Percentiles rank a stretch among this genome's conserved stretches.
Conservation (phyloP, 2,797 vertebrate species). For the Lepilemur ruficaudatus region DNA sequence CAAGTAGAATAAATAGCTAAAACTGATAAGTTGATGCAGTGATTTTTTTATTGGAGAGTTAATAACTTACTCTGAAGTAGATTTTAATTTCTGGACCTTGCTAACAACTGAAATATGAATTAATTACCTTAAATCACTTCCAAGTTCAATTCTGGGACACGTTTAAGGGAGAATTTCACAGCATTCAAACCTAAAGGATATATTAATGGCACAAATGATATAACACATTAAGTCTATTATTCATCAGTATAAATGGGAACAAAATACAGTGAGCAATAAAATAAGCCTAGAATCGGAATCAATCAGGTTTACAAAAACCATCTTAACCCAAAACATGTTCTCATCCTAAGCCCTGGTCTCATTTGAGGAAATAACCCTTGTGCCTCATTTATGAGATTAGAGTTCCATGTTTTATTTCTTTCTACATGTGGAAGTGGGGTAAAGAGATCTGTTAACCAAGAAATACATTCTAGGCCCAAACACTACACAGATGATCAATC, state of each 20-base stretch:
- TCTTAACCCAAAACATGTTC: conserved; percentile 2
- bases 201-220: conserved; percentile 61
- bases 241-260: conserved; percentile 47
- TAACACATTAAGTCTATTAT: conserved; percentile 64
- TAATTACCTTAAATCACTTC: conserved; percentile 78
- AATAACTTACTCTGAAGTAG: conserved; percentile 74
- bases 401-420: conserved; percentile 20
- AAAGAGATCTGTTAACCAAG: conserved; percentile 36
- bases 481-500: neutral
- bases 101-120: conserved; percentile 76
- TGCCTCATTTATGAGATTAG: neutral
- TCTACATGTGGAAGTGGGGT: neutral
- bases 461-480: neutral
- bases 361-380: neutral
- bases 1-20: conserved; percentile 75
- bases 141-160: conserved; percentile 73
- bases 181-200: conserved; percentile 52
- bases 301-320: neutral
- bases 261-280: conserved; percentile 31
- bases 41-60: conserved; percentile 75
- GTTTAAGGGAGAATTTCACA: conserved; percentile 67
- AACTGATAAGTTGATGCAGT: conserved; percentile 77
- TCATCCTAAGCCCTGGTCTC: neutral
- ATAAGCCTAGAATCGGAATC: neutral
- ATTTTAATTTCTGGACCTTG: conserved; percentile 77